A percentile compares a stretch with the other conserved stretches of the same genome.
Evolutionary conservation across 2,113 vertebrate species (phyloP).

Genomic region (Tyto alba): DNA sequence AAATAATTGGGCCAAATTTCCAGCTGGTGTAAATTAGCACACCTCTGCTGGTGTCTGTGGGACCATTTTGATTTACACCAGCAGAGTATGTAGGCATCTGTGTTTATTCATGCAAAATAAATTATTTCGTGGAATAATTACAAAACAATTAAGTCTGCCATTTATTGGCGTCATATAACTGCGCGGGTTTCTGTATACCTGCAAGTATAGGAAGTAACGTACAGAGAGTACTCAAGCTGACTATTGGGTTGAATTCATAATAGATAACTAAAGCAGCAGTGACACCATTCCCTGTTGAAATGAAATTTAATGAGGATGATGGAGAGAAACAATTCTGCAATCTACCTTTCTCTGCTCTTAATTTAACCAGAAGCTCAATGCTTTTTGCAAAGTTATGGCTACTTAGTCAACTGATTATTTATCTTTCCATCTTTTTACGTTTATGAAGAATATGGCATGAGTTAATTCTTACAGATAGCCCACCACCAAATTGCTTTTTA

Average conservation of each 20-base stretch:
- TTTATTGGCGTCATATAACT: constrained; percentile 9
- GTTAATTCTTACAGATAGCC: constrained; percentile 3
- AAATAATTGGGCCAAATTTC: constrained; percentile 38
- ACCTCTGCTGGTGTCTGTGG: not conserved
- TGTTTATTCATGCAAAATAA: constrained; percentile 60
- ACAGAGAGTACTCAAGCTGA: not conserved
- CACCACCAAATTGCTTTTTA: not conserved
- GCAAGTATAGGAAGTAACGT: not conserved
- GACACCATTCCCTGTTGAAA: constrained; percentile 64
- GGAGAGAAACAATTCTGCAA: constrained; percentile 55
- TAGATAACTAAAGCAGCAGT: constrained; percentile 32
- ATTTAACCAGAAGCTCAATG: constrained; percentile 57
- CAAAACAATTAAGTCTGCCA: constrained; percentile 48
- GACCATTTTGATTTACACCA: not conserved
- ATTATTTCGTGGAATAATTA: constrained; percentile 41
- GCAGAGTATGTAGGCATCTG: not conserved
- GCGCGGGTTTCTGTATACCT: not conserved
- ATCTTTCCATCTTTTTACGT: not conserved
- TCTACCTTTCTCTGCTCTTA: constrained; percentile 55
- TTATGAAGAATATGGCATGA: not conserved
- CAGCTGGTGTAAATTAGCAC: not conserved
- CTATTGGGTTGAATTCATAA: constrained; percentile 28
- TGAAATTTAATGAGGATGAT: constrained; percentile 71
- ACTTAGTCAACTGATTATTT: constrained; percentile 40
- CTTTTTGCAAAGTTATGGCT: constrained; percentile 39